Base-by-base conservation (phyloP, 2,113 vertebrate genomes). In the Microcebus tavaratra region DNA sequence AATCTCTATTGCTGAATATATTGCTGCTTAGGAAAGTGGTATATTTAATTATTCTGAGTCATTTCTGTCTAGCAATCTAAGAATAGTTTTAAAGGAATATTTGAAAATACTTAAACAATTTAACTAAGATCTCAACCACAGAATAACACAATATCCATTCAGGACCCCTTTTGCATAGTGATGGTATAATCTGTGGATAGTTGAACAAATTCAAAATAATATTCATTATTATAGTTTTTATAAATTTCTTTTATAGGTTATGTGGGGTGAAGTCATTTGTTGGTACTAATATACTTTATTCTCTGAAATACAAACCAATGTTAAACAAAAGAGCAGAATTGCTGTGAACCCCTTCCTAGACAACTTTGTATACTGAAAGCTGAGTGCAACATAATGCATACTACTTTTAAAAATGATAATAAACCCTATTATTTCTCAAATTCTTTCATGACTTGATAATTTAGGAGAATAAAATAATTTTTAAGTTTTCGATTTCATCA, bases 81-180 rank as follows among this genome's bases (percentile, higher is more conserved):
- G n/a, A 75, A 93, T 84, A 94, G 88, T 68, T 90, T 88, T 93
- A 87, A 68, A 48, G 36, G 42, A 81, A 93, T 59, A 91, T 39
- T 61, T 96, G 9, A 80, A 91, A 93, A 21, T 55, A 2, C 83
- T 39, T 55, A 67, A 89, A 93, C 75, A 45, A 76, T 80, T 91
- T 91, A 93, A 94, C 48, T 84, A 31, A 92, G n/a, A 73, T 50
- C 15, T 45, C 27, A 89, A 70, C 20, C 23, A 84, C 29, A 75
- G 27, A 89, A 63, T 65, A 91, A 72, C 0, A 9, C 21, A 83
- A 21, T 12, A 88, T 9, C 27, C 42, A 76, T 70, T 50, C 5
- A 39, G 73, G 57, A 42, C 0, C 14, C 18, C 5, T 55, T 76
- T 55, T 68, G 4, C 39, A 50, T 23, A 88, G 4, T 73, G 23